Percentiles rank a stretch among this genome's conserved stretches.
Conservation (phyloP, 2,113 vertebrate genomes). For the Heloderma charlesbogerti region DNA sequence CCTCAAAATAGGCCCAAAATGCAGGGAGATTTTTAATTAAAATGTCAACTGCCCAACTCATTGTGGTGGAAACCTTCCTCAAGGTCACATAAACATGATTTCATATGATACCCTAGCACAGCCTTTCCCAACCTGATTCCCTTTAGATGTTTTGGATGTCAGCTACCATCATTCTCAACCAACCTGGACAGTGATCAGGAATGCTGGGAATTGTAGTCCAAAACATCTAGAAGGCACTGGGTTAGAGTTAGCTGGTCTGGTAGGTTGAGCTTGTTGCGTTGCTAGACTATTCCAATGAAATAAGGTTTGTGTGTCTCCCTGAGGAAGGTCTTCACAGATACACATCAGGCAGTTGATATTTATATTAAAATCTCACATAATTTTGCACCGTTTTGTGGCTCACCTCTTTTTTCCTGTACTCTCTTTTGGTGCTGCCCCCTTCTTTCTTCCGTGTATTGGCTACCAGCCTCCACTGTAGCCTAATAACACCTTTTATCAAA, state of each 20-base stretch:
- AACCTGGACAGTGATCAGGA: no score
- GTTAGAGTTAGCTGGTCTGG: no score
- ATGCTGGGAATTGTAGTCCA: no score
- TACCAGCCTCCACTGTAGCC: background rate
- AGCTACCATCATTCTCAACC: no score
- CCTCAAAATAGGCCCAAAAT: background rate
- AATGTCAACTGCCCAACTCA: background rate
- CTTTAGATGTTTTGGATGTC: no score
- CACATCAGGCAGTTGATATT: background rate
- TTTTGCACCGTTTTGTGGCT: background rate
- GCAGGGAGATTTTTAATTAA: background rate
- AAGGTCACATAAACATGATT: background rate
- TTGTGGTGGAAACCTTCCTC: background rate
- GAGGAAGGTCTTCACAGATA: background rate
- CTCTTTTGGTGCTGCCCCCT: background rate
- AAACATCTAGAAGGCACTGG: no score
- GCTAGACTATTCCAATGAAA: background rate
- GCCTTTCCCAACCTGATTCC: no score
- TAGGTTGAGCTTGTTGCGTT: background rate
- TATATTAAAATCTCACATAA: background rate
- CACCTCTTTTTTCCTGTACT: background rate
- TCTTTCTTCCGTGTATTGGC: background rate
- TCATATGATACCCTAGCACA: background rate
- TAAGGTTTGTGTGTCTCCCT: background rate
- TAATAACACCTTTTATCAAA: background rate